Evolutionary conservation across 2,888 invertebrate genomes (phyloP).

Genomic region (Lutraria lutraria): DNA sequence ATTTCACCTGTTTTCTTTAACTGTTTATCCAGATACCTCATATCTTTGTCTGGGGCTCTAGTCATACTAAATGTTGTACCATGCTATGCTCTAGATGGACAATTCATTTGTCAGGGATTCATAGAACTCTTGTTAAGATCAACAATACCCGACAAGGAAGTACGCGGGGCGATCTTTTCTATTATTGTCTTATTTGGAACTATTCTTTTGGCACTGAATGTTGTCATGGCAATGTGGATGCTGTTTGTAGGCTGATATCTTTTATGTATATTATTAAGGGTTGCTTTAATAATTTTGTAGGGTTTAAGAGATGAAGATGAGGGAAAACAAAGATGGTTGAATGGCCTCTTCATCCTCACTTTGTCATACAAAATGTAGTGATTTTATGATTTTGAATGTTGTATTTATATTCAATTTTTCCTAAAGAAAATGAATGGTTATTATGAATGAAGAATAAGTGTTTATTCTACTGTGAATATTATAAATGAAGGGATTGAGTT

Average conservation of each 20-base stretch:
- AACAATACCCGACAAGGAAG: conserved; percentile 80
- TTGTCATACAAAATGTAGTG: background rate
- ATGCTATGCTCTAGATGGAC: conserved; percentile 97
- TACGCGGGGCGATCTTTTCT: conserved; percentile 90
- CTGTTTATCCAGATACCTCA: conserved; percentile 88
- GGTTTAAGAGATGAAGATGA: background rate
- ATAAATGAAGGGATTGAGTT: too few relatives aligned
- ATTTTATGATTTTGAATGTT: too few relatives aligned
- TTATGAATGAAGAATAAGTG: too few relatives aligned
- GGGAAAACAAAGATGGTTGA: background rate
- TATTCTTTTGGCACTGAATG: conserved; percentile 90
- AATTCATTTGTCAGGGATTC: conserved; percentile 92
- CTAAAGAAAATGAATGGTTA: too few relatives aligned
- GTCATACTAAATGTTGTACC: conserved; percentile 96
- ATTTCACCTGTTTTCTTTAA: conserved; percentile 45
- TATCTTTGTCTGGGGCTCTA: conserved; percentile 93
- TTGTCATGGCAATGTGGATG: conserved; percentile 88
- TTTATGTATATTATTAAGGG: background rate
- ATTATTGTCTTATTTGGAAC: conserved; percentile 92
- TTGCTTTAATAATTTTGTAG: background rate
- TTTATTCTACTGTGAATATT: too few relatives aligned
- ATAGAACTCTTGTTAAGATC: conserved; percentile 84
- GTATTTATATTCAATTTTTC: too few relatives aligned
- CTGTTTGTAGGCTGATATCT: conserved; percentile 77
- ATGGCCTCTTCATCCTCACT: background rate